phyloP scores from a whole-genome alignment of 2,888 invertebrate species.

The Dascillus cervinus region DNA sequence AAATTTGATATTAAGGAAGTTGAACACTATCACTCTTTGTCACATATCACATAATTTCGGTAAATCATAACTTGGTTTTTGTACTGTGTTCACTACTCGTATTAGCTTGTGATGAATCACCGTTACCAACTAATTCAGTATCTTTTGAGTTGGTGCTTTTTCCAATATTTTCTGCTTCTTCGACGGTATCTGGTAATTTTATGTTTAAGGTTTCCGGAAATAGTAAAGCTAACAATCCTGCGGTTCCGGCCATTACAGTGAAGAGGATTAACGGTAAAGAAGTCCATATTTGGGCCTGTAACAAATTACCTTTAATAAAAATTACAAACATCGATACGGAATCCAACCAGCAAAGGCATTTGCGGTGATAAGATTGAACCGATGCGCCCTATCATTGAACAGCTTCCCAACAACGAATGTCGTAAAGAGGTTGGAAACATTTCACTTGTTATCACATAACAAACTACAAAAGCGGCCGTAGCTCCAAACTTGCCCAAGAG shows the following conservation, averaged over 20 bases:
- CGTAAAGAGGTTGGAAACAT: conserved; percentile 58
- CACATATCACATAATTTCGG: too few relatives aligned
- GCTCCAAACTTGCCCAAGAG: conserved; percentile 59
- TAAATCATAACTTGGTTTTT: too few relatives aligned
- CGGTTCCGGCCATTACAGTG: conserved; percentile 52
- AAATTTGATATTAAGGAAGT: too few relatives aligned
- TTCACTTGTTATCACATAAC: conserved; percentile 62
- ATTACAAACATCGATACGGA: conserved; percentile 8
- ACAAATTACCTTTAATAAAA: too few relatives aligned
- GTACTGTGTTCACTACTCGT: too few relatives aligned
- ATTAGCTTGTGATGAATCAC: too few relatives aligned
- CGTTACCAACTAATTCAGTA: too few relatives aligned
- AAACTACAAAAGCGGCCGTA: conserved; percentile 55
- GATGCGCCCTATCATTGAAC: conserved; percentile 58
- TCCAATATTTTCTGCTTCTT: conserved; percentile 54
- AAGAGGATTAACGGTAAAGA: conserved; percentile 58
- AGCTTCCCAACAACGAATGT: conserved; percentile 54
- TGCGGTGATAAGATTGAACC: conserved; percentile 61
- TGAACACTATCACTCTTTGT: too few relatives aligned
- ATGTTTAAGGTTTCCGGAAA: conserved; percentile 64
- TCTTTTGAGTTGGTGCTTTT: too few relatives aligned
- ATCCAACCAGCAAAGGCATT: conserved; percentile 58
- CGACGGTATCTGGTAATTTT: conserved; percentile 59
- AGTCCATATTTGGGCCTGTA: conserved; percentile 38
- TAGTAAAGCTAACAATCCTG: conserved; percentile 52